A percentile compares a stretch with the other conserved stretches of the same genome.
Conservation (phyloP, 2,888 invertebrate genomes). For the Parnassius glacialis region DNA sequence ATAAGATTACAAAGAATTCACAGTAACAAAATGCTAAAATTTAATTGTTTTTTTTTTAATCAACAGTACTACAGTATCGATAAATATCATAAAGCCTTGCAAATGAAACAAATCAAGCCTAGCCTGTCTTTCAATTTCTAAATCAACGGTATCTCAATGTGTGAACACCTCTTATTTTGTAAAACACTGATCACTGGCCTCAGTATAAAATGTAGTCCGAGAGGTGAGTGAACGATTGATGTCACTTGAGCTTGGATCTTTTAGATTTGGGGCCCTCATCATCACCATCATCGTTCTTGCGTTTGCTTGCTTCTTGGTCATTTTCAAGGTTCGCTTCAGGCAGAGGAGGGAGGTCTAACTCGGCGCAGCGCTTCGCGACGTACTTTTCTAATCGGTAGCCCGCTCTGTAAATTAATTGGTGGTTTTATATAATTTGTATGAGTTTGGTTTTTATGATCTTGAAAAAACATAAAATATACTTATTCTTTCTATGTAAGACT, state of each 20-base stretch:
- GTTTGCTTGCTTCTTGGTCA: constrained; percentile 34
- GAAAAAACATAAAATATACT: no score
- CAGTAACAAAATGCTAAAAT: no score
- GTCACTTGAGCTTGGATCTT: constrained; percentile 60
- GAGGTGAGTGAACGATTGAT: constrained; percentile 37
- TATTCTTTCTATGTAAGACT: no score
- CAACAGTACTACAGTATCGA: not conserved
- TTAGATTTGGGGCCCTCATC: constrained; percentile 45
- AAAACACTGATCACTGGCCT: constrained; percentile 11
- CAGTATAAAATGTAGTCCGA: constrained; percentile 55
- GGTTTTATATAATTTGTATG: no score
- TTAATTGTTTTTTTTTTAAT: no score
- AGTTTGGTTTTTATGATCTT: no score
- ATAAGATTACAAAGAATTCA: no score
- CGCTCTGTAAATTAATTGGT: constrained; percentile 78
- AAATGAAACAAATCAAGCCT: not conserved
- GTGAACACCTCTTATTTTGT: not conserved
- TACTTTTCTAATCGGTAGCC: constrained; percentile 86
- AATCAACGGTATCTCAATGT: not conserved
- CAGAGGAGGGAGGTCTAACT: constrained; percentile 80
- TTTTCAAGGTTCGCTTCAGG: constrained; percentile 59
- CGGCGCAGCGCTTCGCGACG: constrained; percentile 86
- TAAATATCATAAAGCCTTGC: not conserved
- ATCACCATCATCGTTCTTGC: constrained; percentile 35
- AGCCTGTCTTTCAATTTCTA: not conserved